Evolutionary conservation across 2,888 invertebrate genomes (phyloP), one percentile per base, ranked within the genome.

Genomic region (Parnassius smintheus): DNA sequence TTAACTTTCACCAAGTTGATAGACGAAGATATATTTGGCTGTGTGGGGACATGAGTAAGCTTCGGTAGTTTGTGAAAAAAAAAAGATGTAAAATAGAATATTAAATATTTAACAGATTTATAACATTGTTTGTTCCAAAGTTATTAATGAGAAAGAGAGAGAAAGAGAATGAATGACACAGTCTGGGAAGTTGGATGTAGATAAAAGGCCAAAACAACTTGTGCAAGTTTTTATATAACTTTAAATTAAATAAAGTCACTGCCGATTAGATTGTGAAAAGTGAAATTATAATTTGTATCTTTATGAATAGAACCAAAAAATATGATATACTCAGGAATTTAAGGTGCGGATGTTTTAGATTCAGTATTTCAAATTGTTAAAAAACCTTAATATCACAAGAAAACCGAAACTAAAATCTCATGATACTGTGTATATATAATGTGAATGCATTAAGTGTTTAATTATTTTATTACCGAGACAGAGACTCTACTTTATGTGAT

Each of bases 401-500:
- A 25, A 35, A 35, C 4, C 35, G 35, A 4, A 35, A 35, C 35
- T 49, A 44, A 55, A 13, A 49, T 57, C n/a, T 49, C 51, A 25
- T 48, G n/a, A 13, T 12, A 2, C 41, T 53, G 53, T 59, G 59
- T 59, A 59, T 54, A 59, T 59, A 59, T 53, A 63, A 41, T 63
- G 50, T 63, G 55, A 59, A 54, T 55, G 62, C 55, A 63, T 63
- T 63, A 59, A 63, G 59, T 63, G 42, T 51, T 44, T 54, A 59
- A 54, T 49, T 54, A 56, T 57, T 60, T 53, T 55, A 50, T 55
- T 45, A 41, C 49, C 13, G 53, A 57, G 57, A 46, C 13, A 56
- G 44, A 58, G 60, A 52, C 53, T 60, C 56, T 56, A 25, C 11
- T 53, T 35, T 48, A 58, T 63, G 62, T 68, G 68, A 68, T 71